Percentiles rank a stretch among this genome's conserved stretches.
These are phyloP conservation scores for Camelus dromedarius DNA, from an alignment of 2,113 vertebrate species.

Conservation along the genomic window DNA sequence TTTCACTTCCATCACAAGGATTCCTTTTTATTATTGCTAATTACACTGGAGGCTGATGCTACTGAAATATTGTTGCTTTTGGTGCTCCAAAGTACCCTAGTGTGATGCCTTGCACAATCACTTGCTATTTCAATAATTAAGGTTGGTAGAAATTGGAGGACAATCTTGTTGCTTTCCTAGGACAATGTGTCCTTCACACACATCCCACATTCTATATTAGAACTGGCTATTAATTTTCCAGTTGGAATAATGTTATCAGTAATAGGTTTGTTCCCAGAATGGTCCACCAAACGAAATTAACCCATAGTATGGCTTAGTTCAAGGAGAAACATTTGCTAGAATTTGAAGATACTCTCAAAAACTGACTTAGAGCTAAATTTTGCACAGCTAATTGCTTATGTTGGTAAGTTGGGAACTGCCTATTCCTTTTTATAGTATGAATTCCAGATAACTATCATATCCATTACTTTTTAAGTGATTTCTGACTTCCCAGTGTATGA, in stretches of 20 bases:
- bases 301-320: not conserved
- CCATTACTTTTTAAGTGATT: conserved; percentile 16
- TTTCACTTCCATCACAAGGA: too few relatives aligned
- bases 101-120: not conserved
- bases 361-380: not conserved
- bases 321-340: not conserved
- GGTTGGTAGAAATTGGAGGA: not conserved
- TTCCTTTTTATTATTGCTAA: not conserved
- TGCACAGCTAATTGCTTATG: not conserved
- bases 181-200: conserved; percentile 46
- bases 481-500: not conserved
- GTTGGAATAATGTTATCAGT: conserved; percentile 46
- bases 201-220: not conserved
- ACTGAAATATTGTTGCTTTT: not conserved
- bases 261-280: conserved; percentile 23
- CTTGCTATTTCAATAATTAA: not conserved
- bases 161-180: conserved; percentile 3
- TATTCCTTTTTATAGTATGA: not conserved
- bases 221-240: conserved; percentile 51
- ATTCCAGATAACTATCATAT: not conserved
- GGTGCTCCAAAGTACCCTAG: rapidly evolving
- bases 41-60: not conserved
- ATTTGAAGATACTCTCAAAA: not conserved
- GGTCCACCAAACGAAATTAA: not conserved
- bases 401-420: not conserved